These are phyloP conservation scores for Drusus annulatus DNA, from an alignment of 1,140 invertebrate genomes.

Conservation along the genomic window DNA sequence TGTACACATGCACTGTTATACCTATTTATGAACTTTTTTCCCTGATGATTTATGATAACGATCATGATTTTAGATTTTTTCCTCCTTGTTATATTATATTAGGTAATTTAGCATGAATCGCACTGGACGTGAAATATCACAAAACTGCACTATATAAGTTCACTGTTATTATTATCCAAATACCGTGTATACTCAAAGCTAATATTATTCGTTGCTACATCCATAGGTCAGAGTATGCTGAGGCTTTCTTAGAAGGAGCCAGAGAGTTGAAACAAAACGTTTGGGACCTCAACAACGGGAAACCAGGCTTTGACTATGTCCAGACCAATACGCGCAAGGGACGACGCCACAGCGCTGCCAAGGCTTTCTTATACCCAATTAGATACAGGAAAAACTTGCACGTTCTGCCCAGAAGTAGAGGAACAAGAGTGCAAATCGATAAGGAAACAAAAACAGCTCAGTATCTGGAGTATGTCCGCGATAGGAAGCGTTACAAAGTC, in stretches of 20 bases:
- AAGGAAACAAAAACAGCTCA: constrained; percentile 72
- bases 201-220: neutral
- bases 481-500: constrained; percentile 66
- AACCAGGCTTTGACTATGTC: constrained; percentile 76
- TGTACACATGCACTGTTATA: too few species aligned
- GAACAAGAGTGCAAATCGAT: constrained; percentile 77
- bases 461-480: constrained; percentile 76
- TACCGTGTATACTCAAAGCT: too few species aligned
- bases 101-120: too few species aligned
- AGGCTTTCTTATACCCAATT: constrained; percentile 73
- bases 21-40: too few species aligned
- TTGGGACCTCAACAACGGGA: constrained; percentile 77
- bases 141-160: too few species aligned
- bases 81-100: too few species aligned
- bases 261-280: constrained; percentile 72
- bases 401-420: constrained; percentile 72
- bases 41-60: too few species aligned
- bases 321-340: constrained; percentile 77
- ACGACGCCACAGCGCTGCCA: constrained; percentile 70
- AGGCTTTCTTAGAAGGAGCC: constrained; percentile 78
- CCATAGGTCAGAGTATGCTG: constrained; percentile 69
- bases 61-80: too few species aligned
- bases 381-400: constrained; percentile 78
- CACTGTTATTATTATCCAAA: too few species aligned
- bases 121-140: too few species aligned